Evolutionary conservation across 2,888 invertebrate species (phyloP), one percentile per base, ranked within the genome.

Genomic region (Coleophora flavipennella): DNA sequence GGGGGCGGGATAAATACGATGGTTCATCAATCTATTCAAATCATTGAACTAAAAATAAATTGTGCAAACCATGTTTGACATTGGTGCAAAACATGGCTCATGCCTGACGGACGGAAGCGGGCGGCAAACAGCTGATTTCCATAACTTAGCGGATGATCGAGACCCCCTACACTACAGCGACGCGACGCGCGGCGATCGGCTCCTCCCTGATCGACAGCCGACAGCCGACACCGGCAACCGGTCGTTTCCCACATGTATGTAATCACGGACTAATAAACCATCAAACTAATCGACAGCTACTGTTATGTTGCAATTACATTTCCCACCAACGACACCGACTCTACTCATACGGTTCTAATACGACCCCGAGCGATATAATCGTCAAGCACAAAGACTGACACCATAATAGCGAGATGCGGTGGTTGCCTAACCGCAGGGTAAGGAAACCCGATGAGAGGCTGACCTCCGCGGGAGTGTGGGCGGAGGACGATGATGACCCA

Each of bases 401-500:
- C 57, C 55, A 58, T 59, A 67, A 70, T 64, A 56, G 52, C 47
- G 38, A 42, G 49, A 46, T 44, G 45, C 48, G 51, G 49, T 48
- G 48, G 47, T 51, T 51, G 50, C 61, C 60, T 60, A 69, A 71
- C 56, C 54, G 50, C 48, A 57, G 54, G 53, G 56, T 51, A 53
- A 50, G 49, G 42, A 61, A 57, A 57, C 52, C 61, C 62, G 68
- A 69, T 62, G 69, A 76, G 69, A 72, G 64, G 60, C 60, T 65
- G 69, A 71, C 67, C 67, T 59, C 59, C 53, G n/a, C n/a, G 50
- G 46, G 55, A 44, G 60, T 58, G 73, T 72, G 62, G 71, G 68
- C 61, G 67, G 49, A 64, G 68, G 67, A 75, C 69, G 71, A 74
- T 71, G 62, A 67, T 68, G 69, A 77, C 70, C 66, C 57, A 50